Percentiles rank a stretch among this genome's conserved stretches.
These are phyloP conservation scores for Scopus umbretta DNA, from an alignment of 2,113 vertebrate species.

Conservation along the genomic window DNA sequence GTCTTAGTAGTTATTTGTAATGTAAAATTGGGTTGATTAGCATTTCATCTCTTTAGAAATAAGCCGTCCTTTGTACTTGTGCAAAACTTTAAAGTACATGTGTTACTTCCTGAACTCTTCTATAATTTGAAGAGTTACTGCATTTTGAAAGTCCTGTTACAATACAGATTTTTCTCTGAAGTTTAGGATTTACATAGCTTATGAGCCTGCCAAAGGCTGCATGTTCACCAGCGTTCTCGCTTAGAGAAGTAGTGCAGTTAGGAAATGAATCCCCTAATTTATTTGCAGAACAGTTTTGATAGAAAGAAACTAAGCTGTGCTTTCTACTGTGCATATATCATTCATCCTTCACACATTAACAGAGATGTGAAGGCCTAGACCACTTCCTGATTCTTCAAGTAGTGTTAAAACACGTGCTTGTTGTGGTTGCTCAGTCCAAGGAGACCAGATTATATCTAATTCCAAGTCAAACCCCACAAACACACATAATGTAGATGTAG, in stretches of 20 bases:
- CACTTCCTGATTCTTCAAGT: background rate
- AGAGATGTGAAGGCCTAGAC: background rate
- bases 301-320: background rate
- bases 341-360: fast-evolving
- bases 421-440: background rate
- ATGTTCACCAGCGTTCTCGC: background rate
- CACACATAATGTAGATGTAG: fast-evolving
- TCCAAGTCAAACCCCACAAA: background rate
- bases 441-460: background rate
- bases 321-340: fast-evolving
- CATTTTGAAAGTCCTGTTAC: background rate
- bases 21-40: background rate
- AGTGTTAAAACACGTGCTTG: background rate
- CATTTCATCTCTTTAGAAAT: background rate
- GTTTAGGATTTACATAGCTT: background rate
- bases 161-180: background rate
- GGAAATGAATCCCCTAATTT: background rate
- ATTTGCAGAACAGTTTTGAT: background rate
- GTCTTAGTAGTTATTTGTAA: background rate
- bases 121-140: background rate
- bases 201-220: background rate
- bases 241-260: background rate
- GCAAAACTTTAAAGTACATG: background rate
- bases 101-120: background rate
- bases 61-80: background rate